A percentile compares a stretch with the other conserved stretches of the same genome.
Conservation (phyloP, 2,797 vertebrate genomes). For the Nasua narica region DNA sequence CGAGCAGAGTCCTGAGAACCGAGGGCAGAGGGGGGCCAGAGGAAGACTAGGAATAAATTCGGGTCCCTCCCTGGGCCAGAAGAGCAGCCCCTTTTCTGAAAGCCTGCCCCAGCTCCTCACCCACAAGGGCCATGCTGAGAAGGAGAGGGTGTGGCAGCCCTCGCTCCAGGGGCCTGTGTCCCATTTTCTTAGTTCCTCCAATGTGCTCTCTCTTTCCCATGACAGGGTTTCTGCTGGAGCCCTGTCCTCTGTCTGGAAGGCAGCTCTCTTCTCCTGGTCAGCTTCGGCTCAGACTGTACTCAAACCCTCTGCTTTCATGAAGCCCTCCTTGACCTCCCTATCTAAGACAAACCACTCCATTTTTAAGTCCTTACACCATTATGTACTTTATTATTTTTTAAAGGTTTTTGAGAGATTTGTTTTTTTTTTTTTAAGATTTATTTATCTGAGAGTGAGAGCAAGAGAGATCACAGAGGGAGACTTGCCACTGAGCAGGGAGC, state of each 20-base stretch:
- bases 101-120: neutral
- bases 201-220: neutral
- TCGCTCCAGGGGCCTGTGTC: neutral
- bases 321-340: neutral
- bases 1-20: neutral
- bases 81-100: neutral
- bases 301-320: neutral
- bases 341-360: neutral
- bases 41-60: neutral
- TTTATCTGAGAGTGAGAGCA: neutral
- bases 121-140: fast-evolving
- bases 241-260: neutral
- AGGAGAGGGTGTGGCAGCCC: neutral
- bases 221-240: neutral
- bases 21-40: neutral
- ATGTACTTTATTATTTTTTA: neutral
- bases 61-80: neutral
- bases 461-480: neutral
- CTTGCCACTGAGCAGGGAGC: neutral
- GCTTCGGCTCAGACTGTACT: neutral
- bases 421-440: neutral
- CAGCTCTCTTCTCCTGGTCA: neutral
- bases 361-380: neutral
- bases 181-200: neutral
- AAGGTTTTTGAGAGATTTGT: neutral